A percentile compares a stretch with the other conserved stretches of the same genome.
These are phyloP conservation scores for Craseonycteris thonglongyai DNA, from an alignment of 2,113 vertebrate genomes.

Conservation along the genomic window DNA sequence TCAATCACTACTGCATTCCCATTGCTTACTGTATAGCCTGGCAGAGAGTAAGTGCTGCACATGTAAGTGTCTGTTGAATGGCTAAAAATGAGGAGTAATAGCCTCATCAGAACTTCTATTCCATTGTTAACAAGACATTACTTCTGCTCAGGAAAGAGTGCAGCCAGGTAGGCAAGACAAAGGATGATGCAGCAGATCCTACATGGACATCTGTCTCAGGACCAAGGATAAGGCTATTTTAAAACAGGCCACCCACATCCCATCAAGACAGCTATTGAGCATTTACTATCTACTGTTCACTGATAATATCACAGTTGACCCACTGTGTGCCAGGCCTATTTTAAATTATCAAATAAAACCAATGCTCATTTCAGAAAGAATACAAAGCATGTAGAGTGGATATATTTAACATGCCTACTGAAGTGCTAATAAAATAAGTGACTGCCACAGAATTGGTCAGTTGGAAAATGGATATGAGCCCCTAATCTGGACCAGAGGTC, in stretches of 20 bases:
- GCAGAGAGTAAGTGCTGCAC: neutral
- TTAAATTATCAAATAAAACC: neutral
- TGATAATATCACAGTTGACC: neutral
- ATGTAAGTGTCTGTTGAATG: neutral
- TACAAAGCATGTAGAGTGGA: neutral
- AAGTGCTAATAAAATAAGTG: neutral
- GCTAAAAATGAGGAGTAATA: neutral
- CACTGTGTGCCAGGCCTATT: neutral
- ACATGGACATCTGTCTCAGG: neutral
- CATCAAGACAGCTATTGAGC: rapidly evolving
- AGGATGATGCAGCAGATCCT: no score
- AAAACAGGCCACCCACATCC: neutral
- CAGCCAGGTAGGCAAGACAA: neutral
- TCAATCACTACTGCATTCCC: neutral
- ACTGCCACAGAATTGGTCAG: neutral
- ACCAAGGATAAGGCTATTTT: neutral
- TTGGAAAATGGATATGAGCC: neutral
- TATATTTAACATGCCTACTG: neutral
- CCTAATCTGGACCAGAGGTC: neutral
- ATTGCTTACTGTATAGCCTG: neutral
- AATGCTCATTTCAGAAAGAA: neutral
- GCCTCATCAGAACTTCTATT: neutral
- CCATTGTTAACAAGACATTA: neutral
- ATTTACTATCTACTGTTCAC: neutral
- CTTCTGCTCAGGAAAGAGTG: neutral